These are phyloP conservation scores for Tangara arthus DNA, from an alignment of 2,797 vertebrate species.

Conservation along the genomic window DNA sequence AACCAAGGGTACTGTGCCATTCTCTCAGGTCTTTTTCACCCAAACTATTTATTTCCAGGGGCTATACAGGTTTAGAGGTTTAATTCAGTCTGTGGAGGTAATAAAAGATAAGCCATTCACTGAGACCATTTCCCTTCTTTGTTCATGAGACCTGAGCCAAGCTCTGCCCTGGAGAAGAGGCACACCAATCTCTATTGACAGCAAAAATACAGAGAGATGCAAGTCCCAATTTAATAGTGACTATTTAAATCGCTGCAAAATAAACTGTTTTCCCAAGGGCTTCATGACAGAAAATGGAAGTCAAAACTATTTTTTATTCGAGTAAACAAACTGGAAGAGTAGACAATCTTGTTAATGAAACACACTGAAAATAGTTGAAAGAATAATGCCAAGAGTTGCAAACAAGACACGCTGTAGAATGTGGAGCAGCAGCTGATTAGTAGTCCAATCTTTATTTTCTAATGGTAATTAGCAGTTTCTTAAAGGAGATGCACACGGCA, in stretches of 20 bases:
- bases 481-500: neutral
- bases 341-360: slow-evolving; percentile 67
- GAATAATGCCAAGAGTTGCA: slow-evolving; percentile 51
- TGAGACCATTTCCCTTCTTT: neutral
- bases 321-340: slow-evolving; percentile 63
- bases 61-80: neutral
- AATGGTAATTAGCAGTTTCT: slow-evolving; percentile 42
- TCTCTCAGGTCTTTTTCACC: slow-evolving; percentile 1
- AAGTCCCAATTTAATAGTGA: slow-evolving; percentile 57
- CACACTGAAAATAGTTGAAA: slow-evolving; percentile 58
- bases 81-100: neutral
- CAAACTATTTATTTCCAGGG: neutral
- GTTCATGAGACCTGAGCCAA: neutral
- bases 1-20: neutral
- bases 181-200: neutral
- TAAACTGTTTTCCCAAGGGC: slow-evolving; percentile 53
- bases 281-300: slow-evolving; percentile 58
- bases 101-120: neutral
- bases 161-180: neutral
- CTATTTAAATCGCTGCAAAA: slow-evolving; percentile 63
- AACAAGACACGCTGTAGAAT: slow-evolving; percentile 31
- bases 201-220: neutral
- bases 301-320: slow-evolving; percentile 60
- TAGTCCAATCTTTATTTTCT: slow-evolving; percentile 7
- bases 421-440: slow-evolving; percentile 43